A percentile compares a stretch with the other conserved stretches of the same genome.
Evolutionary conservation across 2,888 invertebrate genomes (phyloP).

Genomic region (Leucophenga montana): DNA sequence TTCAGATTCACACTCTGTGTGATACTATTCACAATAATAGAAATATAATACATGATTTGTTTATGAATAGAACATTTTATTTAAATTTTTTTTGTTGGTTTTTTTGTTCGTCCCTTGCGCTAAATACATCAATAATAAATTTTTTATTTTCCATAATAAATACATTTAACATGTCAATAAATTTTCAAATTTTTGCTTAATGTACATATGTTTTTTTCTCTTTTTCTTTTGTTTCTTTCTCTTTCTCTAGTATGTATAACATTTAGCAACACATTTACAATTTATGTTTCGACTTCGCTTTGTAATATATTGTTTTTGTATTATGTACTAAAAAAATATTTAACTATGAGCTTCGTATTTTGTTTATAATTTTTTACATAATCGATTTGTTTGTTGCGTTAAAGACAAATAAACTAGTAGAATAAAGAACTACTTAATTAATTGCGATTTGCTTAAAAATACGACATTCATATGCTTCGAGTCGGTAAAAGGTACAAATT

Average conservation of each 20-base stretch:
- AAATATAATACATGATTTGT: constrained; percentile 8
- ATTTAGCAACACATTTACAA: constrained; percentile 20
- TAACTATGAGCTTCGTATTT: not conserved
- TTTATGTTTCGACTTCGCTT: not conserved
- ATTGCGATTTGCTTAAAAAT: not conserved
- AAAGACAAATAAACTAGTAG: no score
- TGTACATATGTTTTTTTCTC: not conserved
- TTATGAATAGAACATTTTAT: constrained; percentile 1
- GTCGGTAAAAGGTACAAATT: constrained; percentile 22
- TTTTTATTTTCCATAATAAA: not conserved
- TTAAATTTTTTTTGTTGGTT: constrained; percentile 11
- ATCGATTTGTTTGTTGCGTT: constrained; percentile 1
- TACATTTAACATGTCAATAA: constrained; percentile 21
- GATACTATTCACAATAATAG: no score
- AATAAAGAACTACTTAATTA: no score
- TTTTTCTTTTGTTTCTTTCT: not conserved
- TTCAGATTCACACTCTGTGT: no score
- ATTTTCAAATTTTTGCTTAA: constrained; percentile 2
- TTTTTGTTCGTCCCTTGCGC: constrained; percentile 14
- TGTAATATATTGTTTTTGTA: not conserved
- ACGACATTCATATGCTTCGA: constrained; percentile 2
- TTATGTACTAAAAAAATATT: constrained; percentile 6
- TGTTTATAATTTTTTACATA: not conserved
- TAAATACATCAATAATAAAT: constrained; percentile 15
- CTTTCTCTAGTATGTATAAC: constrained; percentile 4